These are phyloP conservation scores for Proteles cristata DNA, from an alignment of 2,113 vertebrate species.

Conservation along the genomic window DNA sequence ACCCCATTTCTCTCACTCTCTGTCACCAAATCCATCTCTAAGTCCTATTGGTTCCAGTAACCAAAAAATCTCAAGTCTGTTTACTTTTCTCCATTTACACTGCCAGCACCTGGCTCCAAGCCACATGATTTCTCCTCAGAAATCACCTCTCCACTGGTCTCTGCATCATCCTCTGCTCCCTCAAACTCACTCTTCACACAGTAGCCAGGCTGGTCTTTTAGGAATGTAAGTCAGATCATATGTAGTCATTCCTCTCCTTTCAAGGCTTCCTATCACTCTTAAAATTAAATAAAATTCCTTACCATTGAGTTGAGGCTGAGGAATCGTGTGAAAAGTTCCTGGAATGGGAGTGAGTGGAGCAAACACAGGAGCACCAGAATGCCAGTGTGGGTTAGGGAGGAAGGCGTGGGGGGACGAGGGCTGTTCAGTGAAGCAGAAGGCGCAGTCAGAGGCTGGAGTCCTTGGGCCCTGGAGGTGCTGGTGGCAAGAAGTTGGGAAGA, in stretches of 20 bases:
- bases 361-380: rapidly evolving
- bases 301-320: neutral
- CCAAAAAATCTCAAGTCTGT: neutral
- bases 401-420: neutral
- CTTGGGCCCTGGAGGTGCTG: rapidly evolving
- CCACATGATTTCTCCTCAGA: neutral
- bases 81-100: neutral
- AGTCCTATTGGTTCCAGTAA: neutral
- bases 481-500: neutral
- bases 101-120: neutral
- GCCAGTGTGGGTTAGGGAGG: neutral
- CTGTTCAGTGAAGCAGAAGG: neutral
- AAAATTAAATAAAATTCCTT: conserved; percentile 5
- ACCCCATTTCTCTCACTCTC: neutral
- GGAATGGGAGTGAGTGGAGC: neutral
- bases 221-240: neutral
- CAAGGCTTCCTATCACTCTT: neutral
- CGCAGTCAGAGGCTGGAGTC: neutral
- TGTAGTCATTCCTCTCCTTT: neutral
- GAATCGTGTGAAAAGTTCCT: neutral
- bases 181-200: neutral
- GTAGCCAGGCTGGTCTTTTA: neutral
- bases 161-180: neutral
- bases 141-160: neutral
- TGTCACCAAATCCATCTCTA: neutral